A percentile compares a stretch with the other conserved stretches of the same genome.
These are phyloP conservation scores for Calephelis virginiensis DNA, from an alignment of 1,140 invertebrate species.

Conservation along the genomic window DNA sequence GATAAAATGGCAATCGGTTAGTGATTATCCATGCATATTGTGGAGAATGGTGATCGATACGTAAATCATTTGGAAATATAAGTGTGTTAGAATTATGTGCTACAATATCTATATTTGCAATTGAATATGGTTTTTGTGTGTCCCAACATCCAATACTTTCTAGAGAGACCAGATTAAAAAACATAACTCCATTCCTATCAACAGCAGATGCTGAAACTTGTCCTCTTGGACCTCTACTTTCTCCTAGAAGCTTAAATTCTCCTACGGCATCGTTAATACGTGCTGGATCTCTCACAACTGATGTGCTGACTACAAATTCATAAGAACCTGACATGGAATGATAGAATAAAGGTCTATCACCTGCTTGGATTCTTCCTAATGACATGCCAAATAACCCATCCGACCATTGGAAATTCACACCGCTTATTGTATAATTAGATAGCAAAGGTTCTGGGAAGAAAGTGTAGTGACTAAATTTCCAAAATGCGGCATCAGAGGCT, in stretches of 20 bases:
- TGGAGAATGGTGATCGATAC: slow-evolving; percentile 83
- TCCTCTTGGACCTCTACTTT: slow-evolving; percentile 80
- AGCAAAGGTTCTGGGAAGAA: slow-evolving; percentile 88
- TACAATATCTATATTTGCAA: slow-evolving; percentile 82
- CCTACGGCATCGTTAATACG: slow-evolving; percentile 78
- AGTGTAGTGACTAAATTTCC: slow-evolving; percentile 85
- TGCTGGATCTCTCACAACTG: slow-evolving; percentile 81
- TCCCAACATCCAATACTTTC: slow-evolving; percentile 91
- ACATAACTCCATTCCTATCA: slow-evolving; percentile 87
- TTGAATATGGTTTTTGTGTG: slow-evolving; percentile 83
- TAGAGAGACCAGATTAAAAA: slow-evolving; percentile 86
- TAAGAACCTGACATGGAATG: slow-evolving; percentile 88
- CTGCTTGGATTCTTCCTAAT: slow-evolving; percentile 80
- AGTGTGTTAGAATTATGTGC: slow-evolving; percentile 81
- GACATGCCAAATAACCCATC: slow-evolving; percentile 90
- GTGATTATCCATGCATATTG: slow-evolving; percentile 87
- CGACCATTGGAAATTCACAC: slow-evolving; percentile 87
- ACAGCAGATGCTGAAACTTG: slow-evolving; percentile 87
- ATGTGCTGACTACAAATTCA: slow-evolving; percentile 86
- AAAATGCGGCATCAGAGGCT: slow-evolving; percentile 81
- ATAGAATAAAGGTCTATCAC: slow-evolving; percentile 84
- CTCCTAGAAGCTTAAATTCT: slow-evolving; percentile 82
- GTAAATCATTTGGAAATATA: slow-evolving; percentile 88
- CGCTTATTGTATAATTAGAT: slow-evolving; percentile 84
- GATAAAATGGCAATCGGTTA: slow-evolving; percentile 86